phyloP scores from a whole-genome alignment of 1,140 invertebrate genomes.

The Nephotettix cincticeps region DNA sequence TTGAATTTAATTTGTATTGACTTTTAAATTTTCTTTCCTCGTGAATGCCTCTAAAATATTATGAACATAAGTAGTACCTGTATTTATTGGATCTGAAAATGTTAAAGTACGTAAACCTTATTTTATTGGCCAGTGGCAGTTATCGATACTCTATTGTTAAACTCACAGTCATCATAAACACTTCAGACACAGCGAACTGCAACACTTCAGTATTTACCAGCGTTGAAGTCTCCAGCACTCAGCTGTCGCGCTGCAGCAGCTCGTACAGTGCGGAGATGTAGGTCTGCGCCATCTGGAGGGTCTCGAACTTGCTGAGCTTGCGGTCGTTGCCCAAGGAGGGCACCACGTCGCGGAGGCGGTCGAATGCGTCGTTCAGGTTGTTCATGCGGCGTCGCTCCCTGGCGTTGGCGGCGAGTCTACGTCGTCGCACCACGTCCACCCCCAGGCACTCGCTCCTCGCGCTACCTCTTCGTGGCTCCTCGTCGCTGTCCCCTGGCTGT shows the following conservation, averaged over 20 bases:
- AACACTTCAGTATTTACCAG: no score
- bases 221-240: conserved; percentile 15
- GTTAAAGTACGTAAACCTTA: no score
- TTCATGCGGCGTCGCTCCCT: conserved; percentile 79
- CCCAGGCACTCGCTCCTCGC: neutral
- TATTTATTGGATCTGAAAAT: no score
- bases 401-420: conserved; percentile 74
- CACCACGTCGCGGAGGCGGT: conserved; percentile 75
- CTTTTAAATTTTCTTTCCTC: no score
- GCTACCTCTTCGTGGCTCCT: neutral
- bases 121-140: no score
- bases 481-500: neutral
- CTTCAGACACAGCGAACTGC: no score
- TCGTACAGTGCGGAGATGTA: conserved; percentile 76
- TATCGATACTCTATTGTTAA: no score
- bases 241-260: conserved; percentile 49
- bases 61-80: no score
- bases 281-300: conserved; percentile 84
- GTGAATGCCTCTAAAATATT: no score
- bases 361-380: conserved; percentile 79
- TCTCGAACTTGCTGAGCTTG: conserved; percentile 85
- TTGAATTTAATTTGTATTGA: no score
- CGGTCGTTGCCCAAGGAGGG: conserved; percentile 73
- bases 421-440: conserved; percentile 55
- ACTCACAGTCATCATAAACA: no score